Evolutionary conservation across 2,797 vertebrate species (phyloP), one percentile per base, ranked within the genome.

Genomic region (Centropyge bicolor): DNA sequence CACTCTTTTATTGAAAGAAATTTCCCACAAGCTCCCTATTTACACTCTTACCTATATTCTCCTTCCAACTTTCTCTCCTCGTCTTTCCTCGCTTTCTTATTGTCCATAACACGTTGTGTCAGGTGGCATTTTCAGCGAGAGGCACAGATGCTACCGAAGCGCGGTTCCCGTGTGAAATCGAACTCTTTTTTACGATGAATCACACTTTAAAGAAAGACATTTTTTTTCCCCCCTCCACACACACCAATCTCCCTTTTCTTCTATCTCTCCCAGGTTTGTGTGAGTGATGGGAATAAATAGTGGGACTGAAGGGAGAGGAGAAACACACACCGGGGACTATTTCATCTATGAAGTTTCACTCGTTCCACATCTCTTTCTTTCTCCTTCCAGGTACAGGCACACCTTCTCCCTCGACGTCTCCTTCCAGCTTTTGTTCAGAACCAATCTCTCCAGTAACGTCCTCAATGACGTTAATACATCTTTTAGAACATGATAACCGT

Each of bases 281-380:
- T 80, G 86, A 84, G 74, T 76, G 88, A 86, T 82, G 82, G 82
- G 61, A 69, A 85, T 82, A 85, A 86, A 86, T 68, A 81, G 65
- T 24, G 61, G 74, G 76, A 70, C 66, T 45, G 74, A 88, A 72
- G 31, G 77, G 73, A 80, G 36, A 57, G 67, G 43, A 73, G 76
- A 83, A 82, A 59, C 14, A 40, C 52, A 78, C 82, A 66, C 24
- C 0, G 3, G 83, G 86, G 79, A 81, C 67, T 56, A 45, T 74
- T 86, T 89, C 74, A 82, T 83, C 74, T 52, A 12, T 38, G 0
- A 82, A 88, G 70, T 74, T 80, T 76, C 55, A 63, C 59, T 49
- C 43, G 62, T 66, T 76, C 35, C 7, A 27, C 49, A 56, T 76
- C 52, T 13, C 68, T 75, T 66, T 57, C 43, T 67, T 22, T 62